These are phyloP conservation scores for Meriones unguiculatus DNA, from an alignment of 2,113 vertebrate genomes.

Conservation along the genomic window DNA sequence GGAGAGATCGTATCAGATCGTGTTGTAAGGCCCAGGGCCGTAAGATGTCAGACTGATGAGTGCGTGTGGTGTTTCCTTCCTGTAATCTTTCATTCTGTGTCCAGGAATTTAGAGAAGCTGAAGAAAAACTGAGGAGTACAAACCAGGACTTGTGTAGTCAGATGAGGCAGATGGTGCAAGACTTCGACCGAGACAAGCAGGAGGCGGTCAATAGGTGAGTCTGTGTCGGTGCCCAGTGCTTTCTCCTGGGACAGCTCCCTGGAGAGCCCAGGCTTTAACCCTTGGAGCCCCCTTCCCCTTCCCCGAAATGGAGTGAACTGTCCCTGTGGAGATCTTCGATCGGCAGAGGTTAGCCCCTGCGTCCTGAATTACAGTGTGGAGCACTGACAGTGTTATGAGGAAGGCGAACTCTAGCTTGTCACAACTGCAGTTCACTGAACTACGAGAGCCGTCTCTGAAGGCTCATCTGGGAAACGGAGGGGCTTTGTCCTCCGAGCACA, in stretches of 20 bases:
- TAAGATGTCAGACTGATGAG: neutral
- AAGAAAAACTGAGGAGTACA: slow-evolving; percentile 91
- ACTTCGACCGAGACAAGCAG: slow-evolving; percentile 96
- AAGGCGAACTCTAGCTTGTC: neutral
- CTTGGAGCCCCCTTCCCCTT: neutral
- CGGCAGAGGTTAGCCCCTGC: neutral
- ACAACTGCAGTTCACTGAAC: slow-evolving; percentile 19
- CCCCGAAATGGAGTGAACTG: neutral
- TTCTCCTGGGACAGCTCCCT: neutral
- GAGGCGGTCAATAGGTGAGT: slow-evolving; percentile 92
- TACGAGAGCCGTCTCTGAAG: slow-evolving; percentile 1
- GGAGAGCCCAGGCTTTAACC: no score
- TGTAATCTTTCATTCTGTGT: slow-evolving; percentile 77
- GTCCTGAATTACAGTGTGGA: slow-evolving; percentile 66
- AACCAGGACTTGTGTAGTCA: slow-evolving; percentile 96
- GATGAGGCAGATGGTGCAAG: slow-evolving; percentile 97
- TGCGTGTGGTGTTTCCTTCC: neutral
- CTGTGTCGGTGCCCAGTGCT: no score
- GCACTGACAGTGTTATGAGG: slow-evolving; percentile 12
- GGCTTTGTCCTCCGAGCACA: slow-evolving; percentile 71
- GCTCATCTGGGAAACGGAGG: slow-evolving; percentile 10
- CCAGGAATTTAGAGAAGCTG: slow-evolving; percentile 90
- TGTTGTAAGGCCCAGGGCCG: neutral
- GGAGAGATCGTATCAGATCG: neutral
- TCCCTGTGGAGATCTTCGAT: neutral